A percentile compares a stretch with the other conserved stretches of the same genome.
These are phyloP conservation scores for Macaria notata DNA, from an alignment of 2,888 invertebrate genomes.

Conservation along the genomic window DNA sequence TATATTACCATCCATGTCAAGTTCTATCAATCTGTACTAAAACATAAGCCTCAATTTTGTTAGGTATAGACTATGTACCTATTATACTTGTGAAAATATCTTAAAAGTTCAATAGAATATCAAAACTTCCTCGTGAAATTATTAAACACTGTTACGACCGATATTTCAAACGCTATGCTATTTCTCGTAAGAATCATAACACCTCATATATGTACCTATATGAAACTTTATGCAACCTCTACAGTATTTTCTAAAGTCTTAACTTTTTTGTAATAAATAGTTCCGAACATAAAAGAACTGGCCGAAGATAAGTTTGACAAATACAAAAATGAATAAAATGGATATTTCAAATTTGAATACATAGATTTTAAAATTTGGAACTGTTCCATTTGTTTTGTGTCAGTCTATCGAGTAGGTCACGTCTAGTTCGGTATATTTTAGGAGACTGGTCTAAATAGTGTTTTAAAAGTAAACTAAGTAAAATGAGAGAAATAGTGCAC, in stretches of 20 bases:
- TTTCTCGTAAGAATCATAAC: background rate
- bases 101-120: no score
- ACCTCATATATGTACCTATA: background rate
- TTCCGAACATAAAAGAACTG: background rate
- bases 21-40: no score
- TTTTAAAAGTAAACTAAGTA: conserved; percentile 48
- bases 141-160: conserved; percentile 20
- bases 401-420: conserved; percentile 59
- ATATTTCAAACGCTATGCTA: conserved; percentile 13
- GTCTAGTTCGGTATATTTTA: conserved; percentile 36
- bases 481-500: conserved; percentile 91
- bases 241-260: no score
- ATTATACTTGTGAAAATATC: no score
- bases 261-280: conserved; percentile 4
- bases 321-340: conserved; percentile 1
- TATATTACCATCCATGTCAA: no score
- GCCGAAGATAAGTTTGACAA: conserved; percentile 1
- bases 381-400: conserved; percentile 59
- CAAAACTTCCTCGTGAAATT: background rate
- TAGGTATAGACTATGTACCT: no score
- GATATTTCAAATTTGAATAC: conserved; percentile 20
- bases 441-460: conserved; percentile 38
- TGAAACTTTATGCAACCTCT: background rate
- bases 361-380: conserved; percentile 22
- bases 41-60: no score